Evolutionary conservation across 2,113 vertebrate species (phyloP).

Genomic region (Alaudala cheleensis): DNA sequence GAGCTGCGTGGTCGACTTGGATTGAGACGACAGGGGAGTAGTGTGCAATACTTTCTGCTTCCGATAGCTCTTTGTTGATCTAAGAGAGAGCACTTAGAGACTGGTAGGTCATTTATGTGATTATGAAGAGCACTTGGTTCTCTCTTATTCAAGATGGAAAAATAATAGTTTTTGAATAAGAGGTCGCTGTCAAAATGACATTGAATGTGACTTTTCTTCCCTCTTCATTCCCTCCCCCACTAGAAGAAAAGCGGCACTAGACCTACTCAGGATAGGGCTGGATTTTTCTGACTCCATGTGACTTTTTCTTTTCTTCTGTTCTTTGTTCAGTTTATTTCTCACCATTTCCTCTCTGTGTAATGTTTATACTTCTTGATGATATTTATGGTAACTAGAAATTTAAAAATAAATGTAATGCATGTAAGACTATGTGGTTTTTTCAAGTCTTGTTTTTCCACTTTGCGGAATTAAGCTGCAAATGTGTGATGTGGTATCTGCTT

Average conservation of each 20-base stretch:
- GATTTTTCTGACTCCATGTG: conserved; percentile 21
- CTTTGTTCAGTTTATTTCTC: conserved; percentile 31
- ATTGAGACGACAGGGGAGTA: not conserved
- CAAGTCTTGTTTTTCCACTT: conserved; percentile 17
- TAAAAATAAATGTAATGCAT: conserved; percentile 17
- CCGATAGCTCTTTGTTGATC: conserved; percentile 72
- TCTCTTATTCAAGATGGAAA: conserved; percentile 67
- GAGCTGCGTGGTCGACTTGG: not conserved
- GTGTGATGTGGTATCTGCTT: conserved; percentile 44
- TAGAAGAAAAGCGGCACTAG: not conserved
- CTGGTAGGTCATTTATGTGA: conserved; percentile 68
- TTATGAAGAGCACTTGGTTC: conserved; percentile 74
- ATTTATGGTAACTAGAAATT: conserved; percentile 54
- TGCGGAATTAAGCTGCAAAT: not conserved
- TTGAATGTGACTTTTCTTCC: conserved; percentile 56
- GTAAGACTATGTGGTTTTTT: conserved; percentile 11
- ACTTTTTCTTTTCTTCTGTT: conserved; percentile 31
- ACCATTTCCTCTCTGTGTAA: conserved; percentile 4
- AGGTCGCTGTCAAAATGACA: conserved; percentile 66
- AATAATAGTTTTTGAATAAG: conserved; percentile 72
- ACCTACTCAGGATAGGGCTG: not conserved
- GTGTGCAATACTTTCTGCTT: conserved; percentile 52
- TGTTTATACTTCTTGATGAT: conserved; percentile 33
- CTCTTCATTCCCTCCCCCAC: not conserved
- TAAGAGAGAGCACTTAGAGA: conserved; percentile 70